Base-by-base conservation (phyloP, 2,888 invertebrate genomes). In the Phalera bucephala region DNA sequence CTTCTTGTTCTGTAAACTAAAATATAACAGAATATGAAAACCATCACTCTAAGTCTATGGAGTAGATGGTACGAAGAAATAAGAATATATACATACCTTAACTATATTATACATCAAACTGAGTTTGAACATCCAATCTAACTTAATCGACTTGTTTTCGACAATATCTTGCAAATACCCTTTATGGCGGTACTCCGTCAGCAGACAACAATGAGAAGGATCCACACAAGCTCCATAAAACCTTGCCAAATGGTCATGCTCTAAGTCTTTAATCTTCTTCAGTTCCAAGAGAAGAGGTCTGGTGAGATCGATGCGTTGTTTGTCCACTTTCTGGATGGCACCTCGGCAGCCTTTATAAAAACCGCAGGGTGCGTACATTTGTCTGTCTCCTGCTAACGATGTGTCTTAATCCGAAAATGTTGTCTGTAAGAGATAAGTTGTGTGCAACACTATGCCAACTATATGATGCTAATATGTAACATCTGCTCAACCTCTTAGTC, bases 131-230 rank as follows among this genome's bases (percentile, higher is more conserved):
- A 97, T 96, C 93, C 95, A 95, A 77, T 99, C 99, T 52, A 98
- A 84, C 63, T 96, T 95, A 36, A 98, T 95, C 52, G 96, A 94
- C 40, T 97, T 96, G 75, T 98, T 97, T 79, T 98, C 98, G 55
- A 99, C 85, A 44, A 97, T 95, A 74, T 97, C 97, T 77, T 96
- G 94, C 29, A 98, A 86, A 19, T 96, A 97, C 20, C 99, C 98
- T 80, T 97, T 97, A 1, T 97, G 97, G 68, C 99, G 99, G 78
- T 99, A 99, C 81, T 99, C 99, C 0, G 97, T 98, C 10, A 99
- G 91, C 1, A 99, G 89, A 70, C 97, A 96, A 71, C 94, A 92
- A 59, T 95, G 94, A 0, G 97, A 95, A 0, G 93, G 92, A 53
- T 99, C 98, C 44, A 94, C 84, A 57, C 97, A 97, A 0, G 97